A percentile compares a stretch with the other conserved stretches of the same genome.
Conservation (phyloP, 2,888 invertebrate species). For the Synanthedon tipuliformis region DNA sequence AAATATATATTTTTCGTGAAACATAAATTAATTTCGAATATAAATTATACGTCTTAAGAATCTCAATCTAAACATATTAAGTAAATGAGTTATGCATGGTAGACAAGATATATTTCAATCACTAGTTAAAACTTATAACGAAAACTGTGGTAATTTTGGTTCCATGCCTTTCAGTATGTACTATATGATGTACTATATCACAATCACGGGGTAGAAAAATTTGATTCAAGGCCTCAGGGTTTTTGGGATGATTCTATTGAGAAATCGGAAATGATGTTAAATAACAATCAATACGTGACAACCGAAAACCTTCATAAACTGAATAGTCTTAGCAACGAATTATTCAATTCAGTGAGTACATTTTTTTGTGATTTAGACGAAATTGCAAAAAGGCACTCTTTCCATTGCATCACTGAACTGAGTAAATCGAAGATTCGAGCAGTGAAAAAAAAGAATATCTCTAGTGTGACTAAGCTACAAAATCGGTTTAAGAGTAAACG, state of each 20-base stretch:
- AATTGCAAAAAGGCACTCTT: slow-evolving; percentile 44
- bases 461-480: slow-evolving; percentile 5
- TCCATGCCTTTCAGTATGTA: slow-evolving; percentile 16
- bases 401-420: slow-evolving; percentile 28
- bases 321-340: slow-evolving; percentile 25
- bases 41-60: too few relatives aligned
- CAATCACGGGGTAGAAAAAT: slow-evolving; percentile 8
- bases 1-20: too few relatives aligned
- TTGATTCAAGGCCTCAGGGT: neutral
- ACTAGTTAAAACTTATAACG: slow-evolving; percentile 31
- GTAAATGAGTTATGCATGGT: neutral
- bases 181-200: slow-evolving; percentile 15
- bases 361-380: slow-evolving; percentile 53
- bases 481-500: slow-evolving; percentile 24
- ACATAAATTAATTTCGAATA: too few relatives aligned
- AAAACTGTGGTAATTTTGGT: slow-evolving; percentile 32
- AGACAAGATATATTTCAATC: slow-evolving; percentile 1
- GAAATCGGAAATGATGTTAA: slow-evolving; percentile 1
- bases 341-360: slow-evolving; percentile 39
- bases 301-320: slow-evolving; percentile 35
- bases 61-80: neutral
- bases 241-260: neutral
- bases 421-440: slow-evolving; percentile 24
- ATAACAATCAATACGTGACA: slow-evolving; percentile 23
- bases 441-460: slow-evolving; percentile 18